Percentiles rank a stretch among this genome's conserved stretches.
These are phyloP conservation scores for Calliscelio sp. DNA, from an alignment of 2,888 invertebrate genomes.

Conservation along the genomic window DNA sequence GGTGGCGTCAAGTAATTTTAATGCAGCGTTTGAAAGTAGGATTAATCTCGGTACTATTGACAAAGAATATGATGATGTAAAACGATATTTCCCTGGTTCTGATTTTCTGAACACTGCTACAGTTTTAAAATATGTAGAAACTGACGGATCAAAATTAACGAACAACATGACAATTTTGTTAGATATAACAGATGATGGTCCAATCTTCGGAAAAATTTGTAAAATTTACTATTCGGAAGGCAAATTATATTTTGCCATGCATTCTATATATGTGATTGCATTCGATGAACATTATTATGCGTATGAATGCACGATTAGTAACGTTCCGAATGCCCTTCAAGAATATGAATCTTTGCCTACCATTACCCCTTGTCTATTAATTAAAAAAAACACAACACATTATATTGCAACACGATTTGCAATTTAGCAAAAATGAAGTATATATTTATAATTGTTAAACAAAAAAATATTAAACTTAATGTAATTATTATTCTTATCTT, in stretches of 20 bases:
- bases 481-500: too few species aligned
- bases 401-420: too few species aligned
- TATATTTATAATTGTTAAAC: too few species aligned
- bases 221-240: constrained; percentile 22
- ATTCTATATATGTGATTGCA: constrained; percentile 10
- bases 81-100: background rate
- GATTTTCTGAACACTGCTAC: background rate
- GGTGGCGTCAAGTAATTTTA: constrained; percentile 23
- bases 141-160: constrained; percentile 15
- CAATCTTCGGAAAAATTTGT: constrained; percentile 40
- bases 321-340: background rate
- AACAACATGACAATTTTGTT: constrained; percentile 26
- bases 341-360: too few species aligned
- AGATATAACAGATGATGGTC: constrained; percentile 44
- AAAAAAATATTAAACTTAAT: too few species aligned
- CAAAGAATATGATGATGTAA: background rate
- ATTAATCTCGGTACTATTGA: constrained; percentile 16
- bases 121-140: constrained; percentile 25
- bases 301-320: constrained; percentile 1
- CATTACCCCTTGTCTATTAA: background rate
- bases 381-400: too few species aligned
- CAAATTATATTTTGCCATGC: constrained; percentile 14
- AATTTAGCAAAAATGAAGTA: too few species aligned
- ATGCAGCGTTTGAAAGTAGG: background rate
- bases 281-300: constrained; percentile 54